A percentile compares a stretch with the other conserved stretches of the same genome.
phyloP scores from a whole-genome alignment of 1,140 invertebrate genomes.

The Anoplophora glabripennis region DNA sequence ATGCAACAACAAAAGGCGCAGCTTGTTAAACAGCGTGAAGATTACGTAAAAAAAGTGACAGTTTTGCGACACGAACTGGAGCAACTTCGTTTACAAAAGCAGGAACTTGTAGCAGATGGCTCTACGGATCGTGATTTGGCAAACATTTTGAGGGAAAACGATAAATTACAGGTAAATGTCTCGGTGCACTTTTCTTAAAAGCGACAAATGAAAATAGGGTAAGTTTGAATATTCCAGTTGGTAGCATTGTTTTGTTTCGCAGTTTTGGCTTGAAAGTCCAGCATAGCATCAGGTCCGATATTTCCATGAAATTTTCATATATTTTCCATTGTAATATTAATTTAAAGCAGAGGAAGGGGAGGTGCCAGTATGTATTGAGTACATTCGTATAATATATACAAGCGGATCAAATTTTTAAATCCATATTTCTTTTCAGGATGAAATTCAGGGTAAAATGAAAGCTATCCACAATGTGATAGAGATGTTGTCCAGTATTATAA shows the following conservation, averaged over 20 bases:
- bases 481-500: conserved; percentile 77
- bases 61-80: conserved; percentile 72
- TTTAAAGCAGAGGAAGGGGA: conserved; percentile 16
- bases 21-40: conserved; percentile 71
- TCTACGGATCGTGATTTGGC: conserved; percentile 55
- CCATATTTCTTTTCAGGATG: conserved; percentile 56
- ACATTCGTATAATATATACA: conserved; percentile 1
- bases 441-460: conserved; percentile 79
- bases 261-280: conserved; percentile 20
- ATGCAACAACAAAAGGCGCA: conserved; percentile 75
- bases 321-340: conserved; percentile 10
- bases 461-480: conserved; percentile 80
- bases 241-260: conserved; percentile 37
- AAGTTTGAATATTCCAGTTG: conserved; percentile 17
- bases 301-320: conserved; percentile 7
- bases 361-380: conserved; percentile 21
- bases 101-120: conserved; percentile 63
- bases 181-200: background rate
- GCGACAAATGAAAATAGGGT: conserved; percentile 1
- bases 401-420: conserved; percentile 23
- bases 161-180: conserved; percentile 69
- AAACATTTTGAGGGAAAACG: conserved; percentile 71
- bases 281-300: conserved; percentile 4
- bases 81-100: conserved; percentile 70
- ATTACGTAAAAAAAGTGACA: conserved; percentile 69